Conservation (phyloP, 2,113 vertebrate species). For the Larimichthys crocea region DNA sequence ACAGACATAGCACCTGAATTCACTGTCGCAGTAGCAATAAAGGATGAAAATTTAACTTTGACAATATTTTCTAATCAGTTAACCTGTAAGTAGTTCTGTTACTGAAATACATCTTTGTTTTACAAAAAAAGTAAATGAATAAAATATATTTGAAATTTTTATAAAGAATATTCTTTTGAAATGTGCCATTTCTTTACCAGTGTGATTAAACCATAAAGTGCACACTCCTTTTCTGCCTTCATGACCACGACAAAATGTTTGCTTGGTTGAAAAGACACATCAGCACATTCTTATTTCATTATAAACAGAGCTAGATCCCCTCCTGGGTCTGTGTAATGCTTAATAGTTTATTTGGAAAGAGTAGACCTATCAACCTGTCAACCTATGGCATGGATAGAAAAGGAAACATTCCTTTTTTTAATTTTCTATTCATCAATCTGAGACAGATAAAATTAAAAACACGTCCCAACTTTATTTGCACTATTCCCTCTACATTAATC, state of each 20-base stretch:
- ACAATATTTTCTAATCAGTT: conserved; percentile 74
- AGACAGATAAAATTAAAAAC: not conserved
- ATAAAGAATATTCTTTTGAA: conserved; percentile 63
- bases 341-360: not conserved
- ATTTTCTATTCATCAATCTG: not conserved
- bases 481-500: not conserved
- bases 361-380: not conserved
- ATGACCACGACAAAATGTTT: not conserved
- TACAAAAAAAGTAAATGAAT: conserved; percentile 77
- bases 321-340: not conserved
- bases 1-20: conserved; percentile 75
- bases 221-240: not conserved
- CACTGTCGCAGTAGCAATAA: conserved; percentile 75
- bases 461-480: not conserved
- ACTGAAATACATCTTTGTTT: conserved; percentile 77
- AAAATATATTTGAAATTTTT: conserved; percentile 83
- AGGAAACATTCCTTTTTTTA: not conserved
- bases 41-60: conserved; percentile 61
- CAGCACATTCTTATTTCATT: not conserved
- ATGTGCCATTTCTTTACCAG: conserved; percentile 38
- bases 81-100: conserved; percentile 79
- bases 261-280: not conserved
- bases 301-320: not conserved
- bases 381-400: not conserved
- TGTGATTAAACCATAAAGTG: not conserved